A percentile compares a stretch with the other conserved stretches of the same genome.
phyloP scores from a whole-genome alignment of 2,888 invertebrate genomes.

The Tinea pellionella region DNA sequence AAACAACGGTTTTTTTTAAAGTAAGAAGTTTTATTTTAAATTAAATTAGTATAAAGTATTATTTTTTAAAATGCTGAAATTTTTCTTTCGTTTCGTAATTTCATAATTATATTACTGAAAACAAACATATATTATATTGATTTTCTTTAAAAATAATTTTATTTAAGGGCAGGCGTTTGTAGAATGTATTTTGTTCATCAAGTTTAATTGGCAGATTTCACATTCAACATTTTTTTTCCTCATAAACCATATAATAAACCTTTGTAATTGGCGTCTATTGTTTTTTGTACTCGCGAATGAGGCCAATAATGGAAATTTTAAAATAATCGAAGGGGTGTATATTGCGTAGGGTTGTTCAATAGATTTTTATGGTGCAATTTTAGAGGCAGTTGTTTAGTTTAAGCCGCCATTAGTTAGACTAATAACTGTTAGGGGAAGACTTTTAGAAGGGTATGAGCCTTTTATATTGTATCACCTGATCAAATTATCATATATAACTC shows the following conservation, averaged over 20 bases:
- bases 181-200: not conserved
- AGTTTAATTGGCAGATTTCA: constrained; percentile 1
- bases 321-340: constrained; percentile 49
- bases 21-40: not conserved
- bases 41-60: too few species aligned
- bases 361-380: constrained; percentile 47
- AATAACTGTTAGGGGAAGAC: constrained; percentile 34
- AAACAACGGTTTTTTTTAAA: not conserved
- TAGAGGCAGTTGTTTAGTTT: constrained; percentile 43
- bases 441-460: constrained; percentile 12
- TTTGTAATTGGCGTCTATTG: constrained; percentile 22
- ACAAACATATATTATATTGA: too few species aligned
- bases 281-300: constrained; percentile 29
- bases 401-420: constrained; percentile 51
- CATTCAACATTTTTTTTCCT: not conserved
- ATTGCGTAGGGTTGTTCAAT: constrained; percentile 41
- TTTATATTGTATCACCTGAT: constrained; percentile 17
- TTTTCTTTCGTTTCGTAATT: not conserved
- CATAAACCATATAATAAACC: not conserved
- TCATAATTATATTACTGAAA: too few species aligned
- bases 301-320: constrained; percentile 38
- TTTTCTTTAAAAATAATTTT: too few species aligned
- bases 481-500: constrained; percentile 28
- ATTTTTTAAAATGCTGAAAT: too few species aligned
- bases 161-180: not conserved